Conservation (phyloP, 64 coral and sea anemone species). For the Montipora foliosa region DNA sequence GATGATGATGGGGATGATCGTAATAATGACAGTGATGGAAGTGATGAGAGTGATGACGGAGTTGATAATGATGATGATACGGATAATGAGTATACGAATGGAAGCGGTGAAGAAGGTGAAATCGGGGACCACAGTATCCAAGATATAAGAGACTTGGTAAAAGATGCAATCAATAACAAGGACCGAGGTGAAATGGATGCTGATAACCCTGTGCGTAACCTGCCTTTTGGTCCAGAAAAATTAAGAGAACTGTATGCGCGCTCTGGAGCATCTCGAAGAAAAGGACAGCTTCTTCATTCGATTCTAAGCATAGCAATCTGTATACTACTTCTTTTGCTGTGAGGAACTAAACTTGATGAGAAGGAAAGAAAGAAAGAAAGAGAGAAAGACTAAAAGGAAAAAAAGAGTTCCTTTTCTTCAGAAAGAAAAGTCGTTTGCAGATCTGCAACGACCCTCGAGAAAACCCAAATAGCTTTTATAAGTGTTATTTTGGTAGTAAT, state of each 20-base stretch:
- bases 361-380: background rate
- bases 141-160: slow-evolving; percentile 3
- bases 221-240: background rate
- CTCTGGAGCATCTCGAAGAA: background rate
- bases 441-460: too few species aligned
- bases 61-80: background rate
- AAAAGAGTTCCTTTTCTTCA: too few species aligned
- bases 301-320: background rate
- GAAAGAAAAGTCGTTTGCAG: too few species aligned
- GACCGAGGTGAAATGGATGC: slow-evolving; percentile 11
- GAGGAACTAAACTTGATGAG: background rate
- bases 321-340: background rate
- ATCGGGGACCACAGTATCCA: background rate
- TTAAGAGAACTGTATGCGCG: background rate
- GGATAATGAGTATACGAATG: background rate
- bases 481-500: too few species aligned
- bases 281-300: background rate
- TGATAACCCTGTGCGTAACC: background rate
- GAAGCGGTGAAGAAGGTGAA: background rate
- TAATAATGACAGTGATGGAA: background rate
- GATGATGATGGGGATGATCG: background rate
- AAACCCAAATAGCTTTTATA: too few species aligned
- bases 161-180: background rate
- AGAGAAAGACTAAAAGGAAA: too few species aligned
- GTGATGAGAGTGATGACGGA: background rate